Evolutionary conservation across 2,113 vertebrate species (phyloP), one percentile per base, ranked within the genome.

Genomic region (Sander vitreus): DNA sequence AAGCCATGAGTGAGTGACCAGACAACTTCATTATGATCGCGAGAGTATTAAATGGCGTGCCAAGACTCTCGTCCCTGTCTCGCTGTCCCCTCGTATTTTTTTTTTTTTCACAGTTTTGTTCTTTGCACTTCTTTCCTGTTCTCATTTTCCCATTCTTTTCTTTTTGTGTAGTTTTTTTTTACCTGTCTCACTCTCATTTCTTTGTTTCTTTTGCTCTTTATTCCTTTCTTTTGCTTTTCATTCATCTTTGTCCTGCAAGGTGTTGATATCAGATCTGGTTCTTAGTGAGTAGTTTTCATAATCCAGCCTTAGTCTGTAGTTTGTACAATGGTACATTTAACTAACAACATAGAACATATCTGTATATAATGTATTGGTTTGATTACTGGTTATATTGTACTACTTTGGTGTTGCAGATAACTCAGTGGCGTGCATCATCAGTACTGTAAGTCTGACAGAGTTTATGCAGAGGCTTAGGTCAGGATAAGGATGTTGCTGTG

Each of bases 21-120:
- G 68, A 78, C 69, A 65, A 59, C 57, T 69, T 82, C 75, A 82
- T 78, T 65, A 70, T 59, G 64, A 59, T 77, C 58, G 39, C 58
- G 23, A 30, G 48, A 58, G 68, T 50, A 55, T 68, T 63, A 10
- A 73, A 72, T 23, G 13, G 7, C 21, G 27, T 60, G 39, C 39
- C 70, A 58, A 51, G 19, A 15, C 65, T 59, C 15, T 50, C 6
- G 6, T 60, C 48, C 6, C 25, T 25, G 2, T 16, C 36, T 72
- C 39, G 6, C n/a, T n/a, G 21, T 18, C 33, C 4, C 57, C 66
- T 27, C 27, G 3, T 30, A 4, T 30, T 60, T 53, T 36, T 18
- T 63, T 62, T 63, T 18, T 60, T 69, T 53, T 16, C 16, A 6
- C 27, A n/a, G 21, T 54, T 54, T 23, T 75, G 36, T 16, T 64